Conservation (phyloP, 2,113 vertebrate genomes). For the Daboia siamensis region DNA sequence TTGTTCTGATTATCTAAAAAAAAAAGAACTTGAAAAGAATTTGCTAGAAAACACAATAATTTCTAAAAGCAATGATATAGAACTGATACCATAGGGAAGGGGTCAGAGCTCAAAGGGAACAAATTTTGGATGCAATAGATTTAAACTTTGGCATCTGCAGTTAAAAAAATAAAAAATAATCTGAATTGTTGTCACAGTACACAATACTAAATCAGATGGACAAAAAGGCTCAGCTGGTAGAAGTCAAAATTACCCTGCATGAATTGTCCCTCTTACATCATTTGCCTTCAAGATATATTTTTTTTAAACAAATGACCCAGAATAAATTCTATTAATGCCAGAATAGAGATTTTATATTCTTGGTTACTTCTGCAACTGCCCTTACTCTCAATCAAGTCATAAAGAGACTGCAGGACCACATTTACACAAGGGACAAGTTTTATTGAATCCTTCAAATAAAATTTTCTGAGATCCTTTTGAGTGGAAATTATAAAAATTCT, state of each 20-base stretch:
- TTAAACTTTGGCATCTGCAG: background rate
- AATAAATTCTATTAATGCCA: background rate
- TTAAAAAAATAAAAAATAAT: background rate
- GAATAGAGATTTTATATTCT: background rate
- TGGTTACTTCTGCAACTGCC: background rate
- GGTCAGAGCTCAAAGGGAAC: background rate
- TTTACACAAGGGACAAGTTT: background rate
- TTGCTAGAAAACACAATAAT: background rate
- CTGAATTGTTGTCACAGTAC: background rate
- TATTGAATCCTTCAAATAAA: background rate
- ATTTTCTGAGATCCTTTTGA: background rate
- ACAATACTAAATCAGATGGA: background rate
- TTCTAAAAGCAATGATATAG: background rate
- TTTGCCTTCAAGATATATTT: background rate
- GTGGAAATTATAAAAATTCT: background rate
- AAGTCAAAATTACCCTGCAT: background rate
- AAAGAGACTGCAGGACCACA: background rate
- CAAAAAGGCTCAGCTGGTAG: background rate
- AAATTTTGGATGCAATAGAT: background rate
- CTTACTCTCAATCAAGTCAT: background rate
- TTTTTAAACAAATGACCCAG: background rate
- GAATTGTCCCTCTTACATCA: background rate
- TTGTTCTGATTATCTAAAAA: slow-evolving; percentile 73
- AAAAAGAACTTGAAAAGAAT: slow-evolving; percentile 12
- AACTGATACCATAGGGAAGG: background rate